Evolutionary conservation across 2,797 vertebrate genomes (phyloP), one percentile per base, ranked within the genome.

Genomic region (Oryzias sinensis): DNA sequence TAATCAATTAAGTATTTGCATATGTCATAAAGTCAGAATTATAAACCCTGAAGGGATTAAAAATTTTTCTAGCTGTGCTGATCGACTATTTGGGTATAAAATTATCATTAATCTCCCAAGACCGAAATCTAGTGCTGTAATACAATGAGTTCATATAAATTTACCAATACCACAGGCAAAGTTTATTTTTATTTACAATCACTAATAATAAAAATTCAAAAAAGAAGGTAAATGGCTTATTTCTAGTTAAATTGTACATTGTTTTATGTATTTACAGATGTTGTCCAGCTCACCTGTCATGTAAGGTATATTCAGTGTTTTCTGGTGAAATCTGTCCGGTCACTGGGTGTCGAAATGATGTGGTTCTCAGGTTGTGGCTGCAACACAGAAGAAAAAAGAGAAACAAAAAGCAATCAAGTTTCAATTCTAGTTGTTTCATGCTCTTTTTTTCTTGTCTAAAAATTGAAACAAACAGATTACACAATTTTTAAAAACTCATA

Each of bases 291-390:
- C 90, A 98, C 97, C 92, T 93, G 89, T 98, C 95, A 78, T 90
- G 94, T 61, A 99, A 93, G 81, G 95, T 87, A 89, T 96, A 98
- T 84, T 98, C 97, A 65, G 89, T 91, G 86, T 99, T 99, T 90
- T 99, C 97, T 44, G 94, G 91, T 72, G 97, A 99, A 88, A 98
- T 94, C 84, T 98, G 94, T 81, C 95, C 94, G 6, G 95, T 98
- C 88, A 97, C 93, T 76, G 97, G 97, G 87, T 99, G 97, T 70
- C 92, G 94, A 91, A 98, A 99, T 0, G 95, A 93, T 5, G 96
- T 94, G 53, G 90, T 86, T 87, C 94, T 94, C 84, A 94, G 91
- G 90, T 97, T 98, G 93, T 99, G 97, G 89, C 97, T 99, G 90
- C 63, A 82, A 75, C 49, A 73, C 47, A 74, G 79, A 72, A 25